Base-by-base conservation (phyloP, 2,888 invertebrate species). In the Eurytoma adleriae region DNA sequence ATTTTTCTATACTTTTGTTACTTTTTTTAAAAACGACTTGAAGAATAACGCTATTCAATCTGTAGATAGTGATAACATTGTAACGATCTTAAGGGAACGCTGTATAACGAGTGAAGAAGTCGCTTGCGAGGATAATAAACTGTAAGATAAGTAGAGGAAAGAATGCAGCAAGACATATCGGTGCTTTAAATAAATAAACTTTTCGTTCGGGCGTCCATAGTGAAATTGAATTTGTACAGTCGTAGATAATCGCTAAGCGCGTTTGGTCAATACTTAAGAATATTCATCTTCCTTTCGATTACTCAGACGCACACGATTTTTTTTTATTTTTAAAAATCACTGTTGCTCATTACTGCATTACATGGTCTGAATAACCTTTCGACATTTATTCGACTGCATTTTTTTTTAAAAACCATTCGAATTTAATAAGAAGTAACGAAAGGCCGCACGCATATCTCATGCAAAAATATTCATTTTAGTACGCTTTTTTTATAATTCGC, bases 1-100 rank as follows among this genome's bases (percentile, higher is more conserved):
- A 79, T 80, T 81, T 40, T 83, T 81, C 75, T 83, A 81, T 79
- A 81, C 73, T 81, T 81, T 83, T 83, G 71, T 81, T 81, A 79
- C 79, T 75, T 78, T 81, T 81, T 79, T 81, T 67, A 79, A 40
- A 40, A 79, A 69, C 13, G 40, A 78, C 54, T 70, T 77, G 40
- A 40, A 40, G 5, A 67, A 79, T 76, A 79, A 79, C 66, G 57
- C 56, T 76, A 80, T 75, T 40, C 27, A 68, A 76, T 72, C 56
- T 80, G 76, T 76, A 80, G 70, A 80, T 75, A 76, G 30, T 64
- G 10, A 68, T 24, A 72, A 77, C 59, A 69, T 70, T 80, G 27
- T 61, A 30, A 54, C 18, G 59, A 68, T 54, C 4, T 10, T 40
- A 71, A 78, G 13, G 16, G 64, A 59, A 70, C 67, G 73, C 56